Percentiles rank a stretch among this genome's conserved stretches.
Conservation (phyloP, 2,888 invertebrate genomes). For the Diogma glabrata region DNA sequence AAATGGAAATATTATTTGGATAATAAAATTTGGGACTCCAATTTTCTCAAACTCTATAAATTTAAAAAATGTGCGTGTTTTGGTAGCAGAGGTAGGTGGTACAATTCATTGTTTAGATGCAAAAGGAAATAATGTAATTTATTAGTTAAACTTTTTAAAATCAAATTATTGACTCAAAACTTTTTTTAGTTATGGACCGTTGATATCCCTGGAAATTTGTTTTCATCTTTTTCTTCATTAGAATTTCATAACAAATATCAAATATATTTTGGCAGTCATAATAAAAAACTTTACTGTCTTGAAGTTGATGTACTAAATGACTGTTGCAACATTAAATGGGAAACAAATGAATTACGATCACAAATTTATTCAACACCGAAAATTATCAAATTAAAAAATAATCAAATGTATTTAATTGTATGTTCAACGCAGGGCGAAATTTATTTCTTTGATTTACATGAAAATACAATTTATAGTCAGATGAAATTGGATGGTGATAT, state of each 20-base stretch:
- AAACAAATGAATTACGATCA: conserved; percentile 39
- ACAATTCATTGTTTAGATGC: conserved; percentile 42
- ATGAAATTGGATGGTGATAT: conserved; percentile 49
- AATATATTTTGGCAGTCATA: conserved; percentile 61
- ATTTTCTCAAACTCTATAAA: conserved; percentile 46
- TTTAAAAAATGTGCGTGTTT: conserved; percentile 23
- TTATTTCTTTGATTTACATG: conserved; percentile 41
- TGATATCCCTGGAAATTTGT: too few relatives aligned
- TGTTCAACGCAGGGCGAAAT: conserved; percentile 53
- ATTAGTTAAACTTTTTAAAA: too few relatives aligned
- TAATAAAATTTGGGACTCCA: conserved; percentile 38
- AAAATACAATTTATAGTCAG: conserved; percentile 38
- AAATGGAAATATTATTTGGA: conserved; percentile 42
- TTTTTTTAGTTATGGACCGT: too few relatives aligned
- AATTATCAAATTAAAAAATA: conserved; percentile 30
- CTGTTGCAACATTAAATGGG: conserved; percentile 41
- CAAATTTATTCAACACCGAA: conserved; percentile 59
- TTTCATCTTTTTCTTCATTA: too few relatives aligned
- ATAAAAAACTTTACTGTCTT: conserved; percentile 54
- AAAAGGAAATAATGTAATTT: conserved; percentile 42
- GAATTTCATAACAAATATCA: conserved; percentile 30
- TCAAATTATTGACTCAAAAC: too few relatives aligned
- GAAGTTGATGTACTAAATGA: conserved; percentile 35
- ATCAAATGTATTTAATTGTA: conserved; percentile 38
- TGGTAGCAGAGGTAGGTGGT: conserved; percentile 37